phyloP scores from a whole-genome alignment of 2,113 vertebrate genomes.

The Sphyrna mokarran region DNA sequence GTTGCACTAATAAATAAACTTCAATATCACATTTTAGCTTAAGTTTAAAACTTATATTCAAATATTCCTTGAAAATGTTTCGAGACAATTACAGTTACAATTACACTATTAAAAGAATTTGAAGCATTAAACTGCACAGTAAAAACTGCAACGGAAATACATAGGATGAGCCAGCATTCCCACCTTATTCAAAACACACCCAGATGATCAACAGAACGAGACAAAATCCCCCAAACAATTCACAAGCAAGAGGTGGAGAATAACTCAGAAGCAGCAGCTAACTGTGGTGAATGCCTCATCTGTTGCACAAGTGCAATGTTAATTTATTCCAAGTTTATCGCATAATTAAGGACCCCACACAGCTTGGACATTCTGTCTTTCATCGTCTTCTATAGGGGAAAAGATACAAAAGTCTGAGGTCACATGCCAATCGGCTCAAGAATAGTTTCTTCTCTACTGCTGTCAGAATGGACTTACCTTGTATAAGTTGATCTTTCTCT shows the following conservation, averaged over 20 bases:
- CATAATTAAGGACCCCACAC: too few species aligned
- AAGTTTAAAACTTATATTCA: not conserved
- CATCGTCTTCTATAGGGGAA: too few species aligned
- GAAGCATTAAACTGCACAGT: not conserved
- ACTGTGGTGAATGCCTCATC: not conserved
- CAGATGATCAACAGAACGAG: not conserved
- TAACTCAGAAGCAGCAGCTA: not conserved
- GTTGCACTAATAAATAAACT: not conserved
- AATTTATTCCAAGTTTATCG: not conserved
- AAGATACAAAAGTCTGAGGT: too few species aligned
- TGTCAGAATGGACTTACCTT: too few species aligned
- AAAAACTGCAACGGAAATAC: not conserved
- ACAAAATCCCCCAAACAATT: not conserved
- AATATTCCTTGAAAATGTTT: not conserved
- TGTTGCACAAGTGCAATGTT: not conserved
- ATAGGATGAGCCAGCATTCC: not conserved
- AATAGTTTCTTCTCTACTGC: too few species aligned
- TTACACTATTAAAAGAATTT: not conserved
- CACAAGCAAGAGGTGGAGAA: not conserved
- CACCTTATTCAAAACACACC: not conserved
- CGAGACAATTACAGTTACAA: not conserved
- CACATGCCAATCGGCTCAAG: too few species aligned
- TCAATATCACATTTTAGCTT: not conserved
- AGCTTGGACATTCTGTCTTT: too few species aligned
- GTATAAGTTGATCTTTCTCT: too few species aligned